phyloP scores from a whole-genome alignment of 2,113 vertebrate species.

The Odobenus rosmarus region DNA sequence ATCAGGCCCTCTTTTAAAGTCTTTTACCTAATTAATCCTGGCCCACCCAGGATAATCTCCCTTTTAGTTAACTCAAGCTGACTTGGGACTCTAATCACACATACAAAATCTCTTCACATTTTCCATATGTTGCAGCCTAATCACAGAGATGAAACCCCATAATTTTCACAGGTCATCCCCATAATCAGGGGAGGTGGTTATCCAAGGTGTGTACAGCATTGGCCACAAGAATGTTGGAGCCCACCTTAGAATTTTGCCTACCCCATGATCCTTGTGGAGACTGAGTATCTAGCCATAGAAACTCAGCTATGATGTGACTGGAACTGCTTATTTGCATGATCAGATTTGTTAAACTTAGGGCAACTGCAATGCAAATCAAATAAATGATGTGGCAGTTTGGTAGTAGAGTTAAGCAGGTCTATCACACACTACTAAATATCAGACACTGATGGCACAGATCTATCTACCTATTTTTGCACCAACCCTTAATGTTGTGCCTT shows the following conservation, averaged over 20 bases:
- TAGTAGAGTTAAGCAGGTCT: background rate
- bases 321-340: background rate
- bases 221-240: background rate
- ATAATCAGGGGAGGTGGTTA: background rate
- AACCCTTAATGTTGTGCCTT: background rate
- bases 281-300: background rate
- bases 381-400: background rate
- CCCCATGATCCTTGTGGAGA: background rate
- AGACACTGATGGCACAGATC: background rate
- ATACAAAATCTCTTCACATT: background rate
- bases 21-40: background rate
- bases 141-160: background rate
- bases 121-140: background rate
- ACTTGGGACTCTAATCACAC: background rate
- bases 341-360: background rate
- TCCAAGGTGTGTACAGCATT: accelerated
- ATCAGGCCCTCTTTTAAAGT: background rate
- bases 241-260: background rate
- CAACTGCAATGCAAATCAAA: background rate
- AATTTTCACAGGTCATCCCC: background rate
- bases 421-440: background rate
- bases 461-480: background rate
- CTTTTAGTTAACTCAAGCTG: background rate
- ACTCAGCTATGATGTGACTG: background rate
- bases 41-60: background rate